phyloP scores from a whole-genome alignment of 2,113 vertebrate genomes.

The Numida meleagris region DNA sequence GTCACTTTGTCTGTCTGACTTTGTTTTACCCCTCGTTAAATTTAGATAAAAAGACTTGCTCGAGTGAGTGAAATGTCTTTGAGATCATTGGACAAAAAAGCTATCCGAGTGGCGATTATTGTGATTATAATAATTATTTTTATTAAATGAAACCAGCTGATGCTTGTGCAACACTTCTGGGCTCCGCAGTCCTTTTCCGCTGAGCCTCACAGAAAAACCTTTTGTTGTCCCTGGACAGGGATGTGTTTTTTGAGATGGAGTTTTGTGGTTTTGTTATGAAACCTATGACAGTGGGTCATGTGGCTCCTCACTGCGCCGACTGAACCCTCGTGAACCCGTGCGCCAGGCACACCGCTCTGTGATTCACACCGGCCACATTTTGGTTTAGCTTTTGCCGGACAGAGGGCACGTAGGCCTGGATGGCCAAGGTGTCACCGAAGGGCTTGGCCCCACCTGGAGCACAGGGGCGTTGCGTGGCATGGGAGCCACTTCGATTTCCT shows the following conservation, averaged over 20 bases:
- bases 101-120: background rate
- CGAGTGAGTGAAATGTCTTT: constrained; percentile 14
- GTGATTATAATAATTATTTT: constrained; percentile 38
- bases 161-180: constrained; percentile 31
- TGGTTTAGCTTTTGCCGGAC: background rate
- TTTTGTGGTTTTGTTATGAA: constrained; percentile 66
- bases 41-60: constrained; percentile 19
- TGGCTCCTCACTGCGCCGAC: constrained; percentile 25
- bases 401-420: background rate
- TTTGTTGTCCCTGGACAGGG: constrained; percentile 54
- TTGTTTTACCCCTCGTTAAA: background rate
- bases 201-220: background rate
- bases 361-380: background rate
- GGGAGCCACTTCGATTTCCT: background rate
- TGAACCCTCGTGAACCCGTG: constrained; percentile 37
- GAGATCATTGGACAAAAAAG: background rate
- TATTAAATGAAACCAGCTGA: constrained; percentile 51
- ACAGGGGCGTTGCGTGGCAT: background rate
- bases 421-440: background rate
- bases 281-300: constrained; percentile 33
- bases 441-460: background rate
- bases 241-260: constrained; percentile 48
- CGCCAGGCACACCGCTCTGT: background rate
- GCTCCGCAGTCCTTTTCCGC: background rate
- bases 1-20: background rate